A percentile compares a stretch with the other conserved stretches of the same genome.
Conservation (phyloP, 2,888 invertebrate genomes). For the Heliconius cydno region DNA sequence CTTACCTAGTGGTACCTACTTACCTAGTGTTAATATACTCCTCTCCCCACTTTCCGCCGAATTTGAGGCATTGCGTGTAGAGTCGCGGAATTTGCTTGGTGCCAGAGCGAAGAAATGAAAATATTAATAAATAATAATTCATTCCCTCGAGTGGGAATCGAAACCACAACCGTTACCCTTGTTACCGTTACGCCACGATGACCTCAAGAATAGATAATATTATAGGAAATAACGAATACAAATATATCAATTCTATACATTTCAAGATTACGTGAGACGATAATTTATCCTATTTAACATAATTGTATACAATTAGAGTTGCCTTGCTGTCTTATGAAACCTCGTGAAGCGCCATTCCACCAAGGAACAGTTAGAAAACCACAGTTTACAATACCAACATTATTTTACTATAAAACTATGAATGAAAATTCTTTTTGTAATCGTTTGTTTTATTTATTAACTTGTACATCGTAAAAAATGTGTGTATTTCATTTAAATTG, state of each 20-base stretch:
- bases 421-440: conserved; percentile 7
- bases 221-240: neutral
- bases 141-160: neutral
- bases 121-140: neutral
- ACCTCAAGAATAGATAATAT: neutral
- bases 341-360: neutral
- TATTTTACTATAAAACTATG: neutral
- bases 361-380: neutral
- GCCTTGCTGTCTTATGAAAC: conserved; percentile 30
- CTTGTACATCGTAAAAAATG: neutral
- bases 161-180: neutral
- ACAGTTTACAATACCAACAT: neutral
- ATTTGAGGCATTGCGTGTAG: too few relatives aligned
- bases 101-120: neutral
- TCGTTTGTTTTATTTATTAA: neutral
- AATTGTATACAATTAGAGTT: conserved; percentile 27
- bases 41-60: too few relatives aligned
- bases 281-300: conserved; percentile 21
- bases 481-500: neutral
- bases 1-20: neutral
- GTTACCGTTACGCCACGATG: neutral
- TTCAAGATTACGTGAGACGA: conserved; percentile 24
- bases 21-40: neutral
- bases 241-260: conserved; percentile 11
- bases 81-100: neutral